phyloP scores from a whole-genome alignment of 1,140 invertebrate genomes.

The Drosophila parvula region DNA sequence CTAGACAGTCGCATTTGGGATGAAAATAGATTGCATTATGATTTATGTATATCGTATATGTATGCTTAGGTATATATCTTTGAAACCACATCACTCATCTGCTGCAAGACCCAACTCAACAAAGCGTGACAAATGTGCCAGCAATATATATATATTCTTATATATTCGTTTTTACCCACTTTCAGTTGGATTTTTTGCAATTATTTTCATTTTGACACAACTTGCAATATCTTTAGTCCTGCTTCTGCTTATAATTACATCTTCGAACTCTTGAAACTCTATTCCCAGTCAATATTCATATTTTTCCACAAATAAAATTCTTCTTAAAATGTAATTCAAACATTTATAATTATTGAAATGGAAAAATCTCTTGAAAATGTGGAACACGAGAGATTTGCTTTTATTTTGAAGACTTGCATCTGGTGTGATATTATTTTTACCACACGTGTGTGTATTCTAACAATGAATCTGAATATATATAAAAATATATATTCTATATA shows the following conservation, averaged over 20 bases:
- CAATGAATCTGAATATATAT: slow-evolving; percentile 21
- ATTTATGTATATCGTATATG: slow-evolving; percentile 6
- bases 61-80: slow-evolving; percentile 10
- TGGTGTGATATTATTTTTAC: neutral
- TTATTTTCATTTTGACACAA: neutral
- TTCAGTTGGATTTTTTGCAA: neutral
- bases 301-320: neutral
- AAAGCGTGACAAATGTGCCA: slow-evolving; percentile 1
- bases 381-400: neutral
- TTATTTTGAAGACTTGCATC: slow-evolving; percentile 3
- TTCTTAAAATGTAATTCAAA: neutral
- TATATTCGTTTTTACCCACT: neutral
- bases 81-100: slow-evolving; percentile 32
- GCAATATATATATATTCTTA: too few species aligned
- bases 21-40: slow-evolving; percentile 25
- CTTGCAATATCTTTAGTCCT: neutral
- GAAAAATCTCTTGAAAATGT: neutral
- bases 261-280: neutral
- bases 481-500: too few species aligned
- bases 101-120: slow-evolving; percentile 13
- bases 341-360: neutral
- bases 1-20: slow-evolving; percentile 42
- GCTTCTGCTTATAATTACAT: neutral
- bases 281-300: neutral
- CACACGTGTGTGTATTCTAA: neutral